Percentiles rank a stretch among this genome's conserved stretches.
Evolutionary conservation across 2,797 vertebrate genomes (phyloP).

Genomic region (Pampus argenteus): DNA sequence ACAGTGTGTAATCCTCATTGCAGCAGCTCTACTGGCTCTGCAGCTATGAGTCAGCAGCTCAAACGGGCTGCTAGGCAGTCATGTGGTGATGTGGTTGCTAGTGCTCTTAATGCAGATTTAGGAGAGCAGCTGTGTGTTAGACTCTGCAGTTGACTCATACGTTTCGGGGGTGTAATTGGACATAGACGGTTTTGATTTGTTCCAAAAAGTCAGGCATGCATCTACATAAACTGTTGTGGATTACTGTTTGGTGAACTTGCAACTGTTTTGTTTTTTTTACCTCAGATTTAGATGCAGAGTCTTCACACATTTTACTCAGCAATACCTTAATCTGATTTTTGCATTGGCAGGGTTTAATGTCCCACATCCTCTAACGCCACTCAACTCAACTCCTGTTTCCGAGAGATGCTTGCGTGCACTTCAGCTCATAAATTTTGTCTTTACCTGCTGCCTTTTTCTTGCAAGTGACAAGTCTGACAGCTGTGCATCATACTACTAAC

Average conservation of each 20-base stretch:
- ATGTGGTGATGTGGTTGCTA: slow-evolving; percentile 40
- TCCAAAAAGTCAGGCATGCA: slow-evolving; percentile 1
- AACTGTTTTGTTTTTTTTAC: slow-evolving; percentile 10
- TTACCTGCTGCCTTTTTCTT: no score
- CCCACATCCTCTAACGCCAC: no score
- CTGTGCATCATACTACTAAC: no score
- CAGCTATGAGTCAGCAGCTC: slow-evolving; percentile 65
- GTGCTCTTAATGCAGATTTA: slow-evolving; percentile 50
- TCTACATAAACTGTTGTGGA: not conserved
- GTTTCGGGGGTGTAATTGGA: slow-evolving; percentile 35
- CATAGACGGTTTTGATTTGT: slow-evolving; percentile 29
- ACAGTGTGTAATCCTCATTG: slow-evolving; percentile 17
- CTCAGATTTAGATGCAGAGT: not conserved
- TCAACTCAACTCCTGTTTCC: no score
- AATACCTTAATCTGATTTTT: not conserved
- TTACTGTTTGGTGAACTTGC: slow-evolving; percentile 8
- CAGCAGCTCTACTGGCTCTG: slow-evolving; percentile 46
- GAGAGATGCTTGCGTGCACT: no score
- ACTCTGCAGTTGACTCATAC: slow-evolving; percentile 46
- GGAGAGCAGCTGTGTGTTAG: slow-evolving; percentile 47
- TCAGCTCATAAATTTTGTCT: no score
- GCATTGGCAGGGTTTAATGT: no score
- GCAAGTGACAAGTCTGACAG: no score
- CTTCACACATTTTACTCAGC: slow-evolving; percentile 14
- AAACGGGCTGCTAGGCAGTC: slow-evolving; percentile 36